Base-by-base conservation (phyloP, 2,113 vertebrate genomes). In the Tachycineta bicolor region DNA sequence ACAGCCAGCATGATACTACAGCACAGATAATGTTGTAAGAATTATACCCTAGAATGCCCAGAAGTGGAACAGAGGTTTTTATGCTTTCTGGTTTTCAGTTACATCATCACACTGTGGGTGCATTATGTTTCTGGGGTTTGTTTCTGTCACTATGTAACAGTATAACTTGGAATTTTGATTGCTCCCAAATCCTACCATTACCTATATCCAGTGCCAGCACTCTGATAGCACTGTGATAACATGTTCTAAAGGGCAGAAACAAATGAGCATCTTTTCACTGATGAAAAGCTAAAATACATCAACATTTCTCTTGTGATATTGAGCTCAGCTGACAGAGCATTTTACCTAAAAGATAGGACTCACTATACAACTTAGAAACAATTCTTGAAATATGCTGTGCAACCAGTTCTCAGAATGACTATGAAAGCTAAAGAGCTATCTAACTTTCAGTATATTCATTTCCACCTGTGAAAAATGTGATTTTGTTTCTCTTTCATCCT, bases 141-240 rank as follows among this genome's bases (percentile, higher is more conserved):
- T 95, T 95, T 91, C 93, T 88, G 50, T 69, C 68, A 74, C 87
- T 83, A 56, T 90, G 92, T 95, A 97, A 95, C 63, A 74, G n/a
- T 85, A 81, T 95, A 88, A 91, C 75, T 60, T 92, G 91, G 87
- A 96, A 96, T 95, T 95, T 86, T 90, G 90, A 95, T 93, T 93
- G 87, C 68, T 92, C 33, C 43, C 29, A 77, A 86, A 90, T 77
- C 75, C 47, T 88, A 24, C 82, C 0, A 0, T 67, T 94, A 64
- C 79, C 56, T 93, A 56, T 68, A 86, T 33, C 52, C 75, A 78
- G 18, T 85, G 63, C 53, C 53, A n/a, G 34, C 7, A 9, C 75
- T 80, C 68, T 52, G 74, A 91, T 93, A 90, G 34, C n/a, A 41
- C 29, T 28, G 25, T 89, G 94, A 95, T 94, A 96, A 79, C 31